Evolutionary conservation across 2,797 vertebrate species (phyloP), one percentile per base, ranked within the genome.

Genomic region (Acrossocheilus fasciatus): DNA sequence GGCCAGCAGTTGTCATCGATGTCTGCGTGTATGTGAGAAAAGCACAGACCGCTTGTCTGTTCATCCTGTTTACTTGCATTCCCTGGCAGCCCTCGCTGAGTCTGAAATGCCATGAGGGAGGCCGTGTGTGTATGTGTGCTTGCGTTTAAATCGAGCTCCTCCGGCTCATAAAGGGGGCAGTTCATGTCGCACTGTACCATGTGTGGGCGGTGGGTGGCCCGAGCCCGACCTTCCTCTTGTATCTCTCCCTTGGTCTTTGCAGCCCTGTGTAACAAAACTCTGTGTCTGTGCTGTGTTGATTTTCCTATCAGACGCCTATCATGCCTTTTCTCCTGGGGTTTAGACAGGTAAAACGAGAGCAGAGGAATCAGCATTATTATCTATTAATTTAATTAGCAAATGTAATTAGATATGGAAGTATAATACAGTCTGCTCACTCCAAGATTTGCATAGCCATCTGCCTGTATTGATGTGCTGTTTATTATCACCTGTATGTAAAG

Each of bases 281-380:
- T 76, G 69, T 86, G 69, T 86, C 64, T 88, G 47, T 83, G 72
- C 81, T 39, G 79, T 64, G 83, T 82, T 77, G 77, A 80, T 82
- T 81, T 50, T 81, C 45, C 39, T 45, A 59, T 87, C 83, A 78
- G 79, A 91, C 94, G 84, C 80, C 93, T 95, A 96, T 92, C 90
- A 97, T 97, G 96, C 94, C 95, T 95, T 96, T 96, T 91, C 95
- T 96, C 91, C 91, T 93, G 93, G 96, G 95, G 91, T 93, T 96
- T 92, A 94, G 93, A 94, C 96, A 97, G 97, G 97, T 97, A 97
- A 96, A 88, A 15, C 18, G 18, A 59, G 36, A 47, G 34, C 11
- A 43, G 54, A 11, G 47, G 30, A 75, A 74, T 45, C 4, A 77
- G 59, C 50, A 26, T n/a, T 72, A 36, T 20, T 69, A 68, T 18